phyloP scores from a whole-genome alignment of 1,140 invertebrate species.

The Sminthurinus signatus region DNA sequence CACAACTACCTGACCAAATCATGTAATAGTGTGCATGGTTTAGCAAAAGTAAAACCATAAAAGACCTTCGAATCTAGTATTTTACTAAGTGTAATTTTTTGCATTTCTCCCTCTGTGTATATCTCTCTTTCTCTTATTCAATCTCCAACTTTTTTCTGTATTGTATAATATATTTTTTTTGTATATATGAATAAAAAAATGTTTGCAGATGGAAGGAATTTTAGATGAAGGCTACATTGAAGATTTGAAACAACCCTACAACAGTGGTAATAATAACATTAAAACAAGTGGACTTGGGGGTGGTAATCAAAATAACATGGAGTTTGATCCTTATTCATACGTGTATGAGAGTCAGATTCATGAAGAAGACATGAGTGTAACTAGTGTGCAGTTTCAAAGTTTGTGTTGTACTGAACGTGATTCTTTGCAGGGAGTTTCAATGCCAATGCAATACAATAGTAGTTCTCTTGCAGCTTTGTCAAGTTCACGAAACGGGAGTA shows the following conservation, averaged over 20 bases:
- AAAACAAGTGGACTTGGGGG: not conserved
- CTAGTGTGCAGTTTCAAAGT: too few relatives aligned
- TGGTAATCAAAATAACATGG: slow-evolving; percentile 12
- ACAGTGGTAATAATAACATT: slow-evolving; percentile 12
- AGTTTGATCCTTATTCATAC: slow-evolving; percentile 40
- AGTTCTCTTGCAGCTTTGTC: not conserved
- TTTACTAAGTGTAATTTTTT: too few relatives aligned
- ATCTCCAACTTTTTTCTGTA: not conserved
- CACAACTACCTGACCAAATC: too few relatives aligned
- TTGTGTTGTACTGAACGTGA: slow-evolving; percentile 7
- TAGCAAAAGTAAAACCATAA: too few relatives aligned
- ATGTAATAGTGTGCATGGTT: too few relatives aligned
- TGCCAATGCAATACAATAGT: slow-evolving; percentile 17
- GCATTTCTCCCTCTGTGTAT: not conserved
- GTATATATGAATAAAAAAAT: not conserved
- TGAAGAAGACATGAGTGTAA: slow-evolving; percentile 15
- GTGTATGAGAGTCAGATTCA: slow-evolving; percentile 37
- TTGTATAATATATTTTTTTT: not conserved
- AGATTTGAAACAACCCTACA: slow-evolving; percentile 36
- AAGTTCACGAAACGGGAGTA: not conserved
- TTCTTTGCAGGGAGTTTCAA: not conserved
- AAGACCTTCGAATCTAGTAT: slow-evolving; percentile 2
- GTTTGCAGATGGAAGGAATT: slow-evolving; percentile 24
- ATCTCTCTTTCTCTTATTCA: not conserved
- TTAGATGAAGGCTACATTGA: slow-evolving; percentile 42